Evolutionary conservation across 2,888 invertebrate species (phyloP), one percentile per base, ranked within the genome.

Genomic region (Mimachlamys varia): DNA sequence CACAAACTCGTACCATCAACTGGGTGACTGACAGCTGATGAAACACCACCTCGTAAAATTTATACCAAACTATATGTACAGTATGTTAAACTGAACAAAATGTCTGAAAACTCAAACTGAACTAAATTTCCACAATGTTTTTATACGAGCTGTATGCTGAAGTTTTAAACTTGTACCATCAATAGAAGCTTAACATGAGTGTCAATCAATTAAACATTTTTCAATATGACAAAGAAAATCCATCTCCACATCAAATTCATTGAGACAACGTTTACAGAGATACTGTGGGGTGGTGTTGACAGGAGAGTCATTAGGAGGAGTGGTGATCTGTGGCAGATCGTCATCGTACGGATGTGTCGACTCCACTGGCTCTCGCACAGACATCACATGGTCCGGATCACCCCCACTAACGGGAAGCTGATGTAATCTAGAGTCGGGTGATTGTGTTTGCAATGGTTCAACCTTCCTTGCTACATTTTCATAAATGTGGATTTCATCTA

Each of bases 221-320:
- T 76, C 76, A 76, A 76, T 76, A 76, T 76, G 76, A 15, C 76
- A 76, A 27, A 76, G 76, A 76, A 76, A 76, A 76, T 76, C 76
- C 76, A 27, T 76, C 33, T 76, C 76, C 17, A 76, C 76, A 33
- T 76, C 76, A 33, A 76, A 76, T 33, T 76, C 76, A 76, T 76
- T 76, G 0, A 76, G 33, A 76, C 76, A 76, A 12, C 76, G 76
- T 33, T 76, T 76, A 76, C 76, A 76, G 12, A 76, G 76, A 76
- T 76, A 76, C 76, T 76, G 76, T 22, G 76, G 15, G 13, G 76
- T 27, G 33, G 1, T 12, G 33, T 33, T 33, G 2, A 33, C 76
- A 5, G 76, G 33, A 19, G 22, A 27, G 15, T 33, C 27, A 76
- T 15, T 76, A 33, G 4, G 76, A 33, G 76, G 33, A 33, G 76